These are phyloP conservation scores for Tuta absoluta DNA, from an alignment of 2,888 invertebrate species.

Conservation along the genomic window DNA sequence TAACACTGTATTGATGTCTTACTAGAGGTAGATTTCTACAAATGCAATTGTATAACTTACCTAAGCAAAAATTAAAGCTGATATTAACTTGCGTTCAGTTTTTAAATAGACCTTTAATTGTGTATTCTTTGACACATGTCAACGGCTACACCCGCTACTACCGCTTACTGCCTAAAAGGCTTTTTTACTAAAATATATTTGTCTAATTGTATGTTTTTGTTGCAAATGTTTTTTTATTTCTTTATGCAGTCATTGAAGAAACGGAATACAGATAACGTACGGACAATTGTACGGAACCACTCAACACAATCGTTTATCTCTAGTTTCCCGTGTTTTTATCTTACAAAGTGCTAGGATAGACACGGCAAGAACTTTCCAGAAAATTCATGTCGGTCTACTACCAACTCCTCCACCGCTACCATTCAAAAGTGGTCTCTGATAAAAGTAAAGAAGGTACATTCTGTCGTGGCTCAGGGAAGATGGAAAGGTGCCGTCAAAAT, in stretches of 20 bases:
- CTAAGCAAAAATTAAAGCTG: no score
- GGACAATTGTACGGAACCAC: background rate
- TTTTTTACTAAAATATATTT: no score
- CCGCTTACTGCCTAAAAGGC: no score
- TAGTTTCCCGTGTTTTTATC: conserved; percentile 58
- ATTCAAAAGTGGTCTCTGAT: background rate
- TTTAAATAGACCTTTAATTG: no score
- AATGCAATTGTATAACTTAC: no score
- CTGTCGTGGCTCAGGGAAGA: conserved; percentile 10
- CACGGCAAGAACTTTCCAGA: conserved; percentile 75
- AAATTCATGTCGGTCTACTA: conserved; percentile 69
- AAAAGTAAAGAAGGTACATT: background rate
- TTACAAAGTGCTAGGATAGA: conserved; percentile 80
- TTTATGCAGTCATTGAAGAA: background rate
- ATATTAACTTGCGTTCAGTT: no score
- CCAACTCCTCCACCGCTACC: conserved; percentile 35
- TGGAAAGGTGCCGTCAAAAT: conserved; percentile 46
- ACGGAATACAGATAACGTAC: background rate
- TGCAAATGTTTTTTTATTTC: no score
- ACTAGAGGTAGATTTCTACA: no score
- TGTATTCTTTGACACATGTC: no score
- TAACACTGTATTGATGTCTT: no score
- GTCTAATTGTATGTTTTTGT: no score
- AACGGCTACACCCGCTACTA: no score
- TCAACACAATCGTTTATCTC: background rate